Conservation (phyloP, 2,888 invertebrate species). For the Trissonchulus latispiculum region DNA sequence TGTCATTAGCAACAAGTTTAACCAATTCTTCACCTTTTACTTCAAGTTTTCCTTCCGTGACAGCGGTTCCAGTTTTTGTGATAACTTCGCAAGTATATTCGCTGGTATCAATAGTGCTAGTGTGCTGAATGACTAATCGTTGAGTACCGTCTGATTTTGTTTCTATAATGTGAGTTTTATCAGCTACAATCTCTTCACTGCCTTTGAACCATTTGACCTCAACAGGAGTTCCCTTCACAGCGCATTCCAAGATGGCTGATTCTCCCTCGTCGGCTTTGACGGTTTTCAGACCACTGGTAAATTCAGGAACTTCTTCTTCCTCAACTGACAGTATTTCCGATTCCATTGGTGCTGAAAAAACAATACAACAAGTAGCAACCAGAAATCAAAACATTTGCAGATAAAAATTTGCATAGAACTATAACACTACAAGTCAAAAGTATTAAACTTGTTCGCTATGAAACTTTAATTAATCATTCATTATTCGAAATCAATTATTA, state of each 20-base stretch:
- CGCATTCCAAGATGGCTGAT: conserved; percentile 58
- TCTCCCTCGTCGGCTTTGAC: conserved; percentile 69
- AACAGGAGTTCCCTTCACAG: conserved; percentile 51
- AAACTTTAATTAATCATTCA: too few relatives aligned
- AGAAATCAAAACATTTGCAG: too few relatives aligned
- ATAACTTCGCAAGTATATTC: conserved; percentile 23
- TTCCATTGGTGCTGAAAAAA: too few relatives aligned
- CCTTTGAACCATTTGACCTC: conserved; percentile 36
- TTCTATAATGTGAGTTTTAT: conserved; percentile 26
- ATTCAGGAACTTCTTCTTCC: conserved; percentile 58
- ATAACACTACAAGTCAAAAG: too few relatives aligned
- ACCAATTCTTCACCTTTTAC: background rate
- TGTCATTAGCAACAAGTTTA: too few relatives aligned
- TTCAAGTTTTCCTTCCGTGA: background rate
- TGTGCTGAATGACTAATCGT: background rate
- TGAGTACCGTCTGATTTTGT: background rate
- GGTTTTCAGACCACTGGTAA: conserved; percentile 71
- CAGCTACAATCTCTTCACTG: conserved; percentile 31
- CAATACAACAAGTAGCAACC: too few relatives aligned
- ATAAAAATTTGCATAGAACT: too few relatives aligned
- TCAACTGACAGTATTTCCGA: too few relatives aligned
- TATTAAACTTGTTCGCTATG: too few relatives aligned
- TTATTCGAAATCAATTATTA: too few relatives aligned
- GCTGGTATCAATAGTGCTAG: conserved; percentile 32
- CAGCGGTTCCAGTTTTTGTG: background rate